Evolutionary conservation across 2,797 vertebrate genomes (phyloP).

Genomic region (Peromyscus attwateri): DNA sequence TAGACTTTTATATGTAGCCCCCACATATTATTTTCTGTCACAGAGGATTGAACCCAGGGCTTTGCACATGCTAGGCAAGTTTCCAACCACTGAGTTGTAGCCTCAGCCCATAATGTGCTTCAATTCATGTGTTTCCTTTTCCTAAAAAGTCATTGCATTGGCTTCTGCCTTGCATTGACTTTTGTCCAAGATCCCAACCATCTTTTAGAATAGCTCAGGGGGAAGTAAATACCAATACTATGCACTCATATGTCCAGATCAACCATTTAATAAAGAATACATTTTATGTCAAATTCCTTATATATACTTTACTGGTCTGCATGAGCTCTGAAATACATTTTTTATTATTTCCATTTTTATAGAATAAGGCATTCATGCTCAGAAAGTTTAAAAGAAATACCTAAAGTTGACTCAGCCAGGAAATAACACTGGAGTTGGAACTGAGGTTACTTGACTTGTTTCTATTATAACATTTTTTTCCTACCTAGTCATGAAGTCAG

Average conservation of each 20-base stretch:
- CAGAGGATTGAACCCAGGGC: background rate
- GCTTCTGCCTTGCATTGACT: background rate
- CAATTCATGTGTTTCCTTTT: background rate
- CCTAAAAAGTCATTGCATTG: background rate
- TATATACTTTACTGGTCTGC: background rate
- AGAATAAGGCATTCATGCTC: background rate
- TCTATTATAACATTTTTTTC: background rate
- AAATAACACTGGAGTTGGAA: background rate
- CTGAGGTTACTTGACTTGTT: background rate
- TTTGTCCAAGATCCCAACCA: background rate
- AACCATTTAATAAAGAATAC: background rate
- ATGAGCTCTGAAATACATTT: background rate
- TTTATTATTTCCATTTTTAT: background rate
- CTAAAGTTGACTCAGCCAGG: background rate
- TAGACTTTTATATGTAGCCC: background rate
- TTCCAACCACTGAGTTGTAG: background rate
- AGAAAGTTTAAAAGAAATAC: conserved; percentile 9
- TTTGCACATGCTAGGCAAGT: background rate
- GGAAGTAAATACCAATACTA: background rate
- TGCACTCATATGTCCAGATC: background rate
- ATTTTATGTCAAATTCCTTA: background rate
- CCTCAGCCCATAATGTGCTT: background rate
- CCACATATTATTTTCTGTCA: background rate
- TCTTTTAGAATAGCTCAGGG: background rate
- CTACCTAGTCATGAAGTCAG: background rate